phyloP scores from a whole-genome alignment of 2,113 vertebrate genomes.

The Terrapene triunguis region DNA sequence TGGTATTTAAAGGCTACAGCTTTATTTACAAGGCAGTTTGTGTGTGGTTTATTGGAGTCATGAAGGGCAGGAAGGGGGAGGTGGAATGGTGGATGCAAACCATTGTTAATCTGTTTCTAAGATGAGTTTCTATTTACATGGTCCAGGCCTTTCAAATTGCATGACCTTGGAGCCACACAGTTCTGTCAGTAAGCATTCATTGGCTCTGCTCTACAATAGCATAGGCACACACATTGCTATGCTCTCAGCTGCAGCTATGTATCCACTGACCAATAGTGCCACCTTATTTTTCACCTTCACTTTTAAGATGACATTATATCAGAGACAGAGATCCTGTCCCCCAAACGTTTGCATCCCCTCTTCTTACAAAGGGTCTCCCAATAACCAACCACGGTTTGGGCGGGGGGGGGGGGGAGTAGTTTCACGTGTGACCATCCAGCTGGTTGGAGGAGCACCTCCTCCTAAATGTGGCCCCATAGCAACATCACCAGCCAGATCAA shows the following conservation, averaged over 20 bases:
- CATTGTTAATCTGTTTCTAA: not conserved
- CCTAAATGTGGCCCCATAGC: not conserved
- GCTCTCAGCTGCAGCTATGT: not conserved
- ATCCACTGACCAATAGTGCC: not conserved
- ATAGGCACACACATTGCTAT: not conserved
- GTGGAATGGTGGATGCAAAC: not conserved
- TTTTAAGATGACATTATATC: not conserved
- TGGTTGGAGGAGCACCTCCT: not conserved
- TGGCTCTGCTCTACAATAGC: not conserved
- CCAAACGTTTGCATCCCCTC: not conserved
- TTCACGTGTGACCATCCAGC: not conserved
- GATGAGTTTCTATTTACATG: constrained; percentile 34
- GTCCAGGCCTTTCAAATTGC: not conserved
- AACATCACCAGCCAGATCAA: not conserved
- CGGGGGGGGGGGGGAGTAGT: not conserved
- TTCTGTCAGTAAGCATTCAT: not conserved
- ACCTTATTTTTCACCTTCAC: not conserved
- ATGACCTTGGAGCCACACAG: not conserved
- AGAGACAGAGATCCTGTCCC: not conserved
- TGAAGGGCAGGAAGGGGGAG: not conserved
- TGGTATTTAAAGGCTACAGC: not conserved
- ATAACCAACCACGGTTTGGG: not conserved
- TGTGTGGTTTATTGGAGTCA: not conserved
- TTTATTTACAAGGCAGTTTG: not conserved
- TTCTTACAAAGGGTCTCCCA: not conserved